Percentiles rank a stretch among this genome's conserved stretches.
phyloP scores from a whole-genome alignment of 2,113 vertebrate genomes.

The Ondatra zibethicus region DNA sequence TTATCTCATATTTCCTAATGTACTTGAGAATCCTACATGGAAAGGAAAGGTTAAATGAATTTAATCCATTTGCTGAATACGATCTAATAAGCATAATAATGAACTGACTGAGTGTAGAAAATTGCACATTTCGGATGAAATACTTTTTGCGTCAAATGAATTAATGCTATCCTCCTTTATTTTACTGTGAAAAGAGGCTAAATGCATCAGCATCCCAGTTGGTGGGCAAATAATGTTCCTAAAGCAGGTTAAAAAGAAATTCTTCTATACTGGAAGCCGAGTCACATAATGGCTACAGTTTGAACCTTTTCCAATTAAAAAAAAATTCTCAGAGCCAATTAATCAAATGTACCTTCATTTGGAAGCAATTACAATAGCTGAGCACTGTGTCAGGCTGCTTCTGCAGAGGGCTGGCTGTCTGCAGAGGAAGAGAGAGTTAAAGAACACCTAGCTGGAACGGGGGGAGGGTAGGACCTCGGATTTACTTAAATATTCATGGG shows the following conservation, averaged over 20 bases:
- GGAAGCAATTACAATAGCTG: background rate
- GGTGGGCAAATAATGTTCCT: background rate
- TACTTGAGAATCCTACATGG: background rate
- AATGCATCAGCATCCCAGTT: background rate
- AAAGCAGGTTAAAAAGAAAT: background rate
- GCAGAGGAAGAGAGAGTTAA: slow-evolving; percentile 77
- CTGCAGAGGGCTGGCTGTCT: background rate
- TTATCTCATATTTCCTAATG: background rate
- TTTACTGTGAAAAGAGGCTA: slow-evolving; percentile 17
- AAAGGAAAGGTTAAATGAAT: slow-evolving; percentile 38
- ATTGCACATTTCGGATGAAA: background rate
- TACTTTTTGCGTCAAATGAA: slow-evolving; percentile 35
- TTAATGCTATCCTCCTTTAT: background rate
- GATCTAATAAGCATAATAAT: slow-evolving; percentile 56
- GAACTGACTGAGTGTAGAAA: slow-evolving; percentile 36
- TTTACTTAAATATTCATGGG: slow-evolving; percentile 86
- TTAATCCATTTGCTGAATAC: background rate
- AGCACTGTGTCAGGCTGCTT: background rate
- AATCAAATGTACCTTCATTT: background rate
- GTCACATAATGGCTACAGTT: background rate
- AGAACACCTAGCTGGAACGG: slow-evolving; percentile 67
- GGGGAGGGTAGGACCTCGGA: slow-evolving; percentile 77
- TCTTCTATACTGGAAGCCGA: background rate
- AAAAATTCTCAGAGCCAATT: background rate
- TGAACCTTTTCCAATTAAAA: background rate